Conservation (phyloP, 2,113 vertebrate genomes). For the Cnemophilus loriae region DNA sequence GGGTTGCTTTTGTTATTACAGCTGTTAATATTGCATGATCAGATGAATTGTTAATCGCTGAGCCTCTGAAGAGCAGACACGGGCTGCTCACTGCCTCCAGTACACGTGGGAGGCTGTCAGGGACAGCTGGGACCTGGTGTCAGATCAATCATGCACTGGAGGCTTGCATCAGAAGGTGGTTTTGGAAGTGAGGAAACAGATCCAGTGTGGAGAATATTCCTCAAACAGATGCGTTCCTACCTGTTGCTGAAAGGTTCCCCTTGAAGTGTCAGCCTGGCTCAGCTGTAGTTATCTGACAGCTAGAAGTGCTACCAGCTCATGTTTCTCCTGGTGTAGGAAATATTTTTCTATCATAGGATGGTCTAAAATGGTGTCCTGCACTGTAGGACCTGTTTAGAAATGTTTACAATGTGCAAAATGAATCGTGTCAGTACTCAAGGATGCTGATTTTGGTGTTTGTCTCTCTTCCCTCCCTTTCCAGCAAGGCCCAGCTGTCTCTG, state of each 20-base stretch:
- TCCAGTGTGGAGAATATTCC: neutral
- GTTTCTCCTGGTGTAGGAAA: neutral
- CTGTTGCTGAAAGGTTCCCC: neutral
- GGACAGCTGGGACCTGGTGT: neutral
- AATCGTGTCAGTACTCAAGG: neutral
- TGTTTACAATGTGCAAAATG: neutral
- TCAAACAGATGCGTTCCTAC: neutral
- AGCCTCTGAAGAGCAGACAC: neutral
- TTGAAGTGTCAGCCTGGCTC: neutral
- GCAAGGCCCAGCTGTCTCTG: neutral
- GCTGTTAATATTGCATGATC: neutral
- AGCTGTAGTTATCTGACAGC: neutral
- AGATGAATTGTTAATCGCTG: neutral
- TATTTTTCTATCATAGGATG: neutral
- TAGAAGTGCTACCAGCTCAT: neutral
- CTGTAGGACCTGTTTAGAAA: neutral
- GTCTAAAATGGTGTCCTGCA: fast-evolving
- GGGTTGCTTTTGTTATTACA: neutral
- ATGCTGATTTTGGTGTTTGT: neutral
- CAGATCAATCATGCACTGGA: neutral
- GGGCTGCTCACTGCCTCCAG: neutral
- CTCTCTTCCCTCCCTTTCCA: neutral
- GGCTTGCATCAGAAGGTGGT: neutral
- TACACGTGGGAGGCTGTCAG: neutral
- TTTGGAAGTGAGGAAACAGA: neutral